A percentile compares a stretch with the other conserved stretches of the same genome.
Conservation (phyloP, 2,797 vertebrate species). For the Acanthornis magna region DNA sequence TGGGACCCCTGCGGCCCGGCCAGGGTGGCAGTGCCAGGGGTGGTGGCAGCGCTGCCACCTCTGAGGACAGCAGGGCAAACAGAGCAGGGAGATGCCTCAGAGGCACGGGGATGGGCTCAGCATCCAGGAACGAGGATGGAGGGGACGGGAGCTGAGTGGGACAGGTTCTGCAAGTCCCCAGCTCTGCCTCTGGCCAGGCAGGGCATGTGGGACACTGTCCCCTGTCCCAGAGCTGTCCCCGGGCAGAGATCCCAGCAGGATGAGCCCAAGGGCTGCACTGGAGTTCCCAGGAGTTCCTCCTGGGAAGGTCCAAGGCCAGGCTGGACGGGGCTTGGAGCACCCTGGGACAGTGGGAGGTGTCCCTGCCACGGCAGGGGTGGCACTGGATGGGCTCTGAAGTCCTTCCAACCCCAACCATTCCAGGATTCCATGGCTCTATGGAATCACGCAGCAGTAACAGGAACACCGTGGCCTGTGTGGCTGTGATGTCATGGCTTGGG, state of each 20-base stretch:
- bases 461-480: fast-evolving
- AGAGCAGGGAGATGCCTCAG: neutral
- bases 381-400: neutral
- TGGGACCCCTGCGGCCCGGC: neutral
- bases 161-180: neutral
- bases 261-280: neutral
- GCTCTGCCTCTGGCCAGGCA: neutral
- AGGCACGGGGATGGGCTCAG: neutral
- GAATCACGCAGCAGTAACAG: neutral
- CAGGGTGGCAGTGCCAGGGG: neutral
- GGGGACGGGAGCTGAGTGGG: neutral
- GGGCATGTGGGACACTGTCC: neutral
- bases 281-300: too few species aligned
- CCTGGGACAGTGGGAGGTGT: neutral
- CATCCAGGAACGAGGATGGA: neutral
- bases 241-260: fast-evolving
- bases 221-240: neutral
- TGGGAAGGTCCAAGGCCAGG: neutral
- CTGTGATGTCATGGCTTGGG: neutral
- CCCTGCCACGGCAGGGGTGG: neutral
- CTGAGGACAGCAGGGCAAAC: neutral
- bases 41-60: neutral
- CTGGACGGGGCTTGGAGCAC: neutral
- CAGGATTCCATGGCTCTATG: fast-evolving
- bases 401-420: neutral